phyloP scores from a whole-genome alignment of 2,888 invertebrate genomes.

The Cheilosia urbana region DNA sequence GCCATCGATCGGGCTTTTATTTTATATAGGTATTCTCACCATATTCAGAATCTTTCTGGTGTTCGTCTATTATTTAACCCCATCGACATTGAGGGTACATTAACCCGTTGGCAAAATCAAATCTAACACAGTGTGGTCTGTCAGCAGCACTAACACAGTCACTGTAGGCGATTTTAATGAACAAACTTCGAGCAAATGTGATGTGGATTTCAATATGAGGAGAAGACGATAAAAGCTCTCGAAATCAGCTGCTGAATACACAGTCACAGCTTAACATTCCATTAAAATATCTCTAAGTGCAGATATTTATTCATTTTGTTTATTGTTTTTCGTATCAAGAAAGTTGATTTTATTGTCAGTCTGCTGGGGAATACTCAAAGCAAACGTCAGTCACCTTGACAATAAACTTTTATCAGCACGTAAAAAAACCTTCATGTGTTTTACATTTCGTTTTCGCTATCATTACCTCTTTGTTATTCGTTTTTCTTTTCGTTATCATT shows the following conservation, averaged over 20 bases:
- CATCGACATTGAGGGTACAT: slow-evolving; percentile 68
- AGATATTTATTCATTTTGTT: not conserved
- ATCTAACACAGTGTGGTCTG: slow-evolving; percentile 6
- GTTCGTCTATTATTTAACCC: slow-evolving; percentile 61
- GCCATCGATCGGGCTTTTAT: slow-evolving; percentile 30
- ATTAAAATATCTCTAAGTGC: not conserved
- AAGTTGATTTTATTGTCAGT: slow-evolving; percentile 12
- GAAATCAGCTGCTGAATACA: slow-evolving; percentile 29
- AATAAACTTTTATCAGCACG: slow-evolving; percentile 64
- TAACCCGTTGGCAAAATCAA: slow-evolving; percentile 44
- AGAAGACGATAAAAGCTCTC: slow-evolving; percentile 23
- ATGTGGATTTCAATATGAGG: not conserved
- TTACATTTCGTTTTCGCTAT: slow-evolving; percentile 26
- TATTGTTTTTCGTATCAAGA: not conserved
- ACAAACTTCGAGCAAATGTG: slow-evolving; percentile 4
- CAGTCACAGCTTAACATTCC: not conserved
- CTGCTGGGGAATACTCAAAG: slow-evolving; percentile 13
- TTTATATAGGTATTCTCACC: slow-evolving; percentile 37
- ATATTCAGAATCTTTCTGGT: slow-evolving; percentile 36
- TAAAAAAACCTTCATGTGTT: slow-evolving; percentile 38
- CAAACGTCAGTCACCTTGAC: slow-evolving; percentile 66
- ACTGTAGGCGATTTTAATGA: not conserved
- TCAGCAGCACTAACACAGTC: slow-evolving; percentile 29
- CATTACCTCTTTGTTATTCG: slow-evolving; percentile 13
- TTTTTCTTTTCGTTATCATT: slow-evolving; percentile 15